Evolutionary conservation across 2,888 invertebrate species (phyloP), one percentile per base, ranked within the genome.

Genomic region (Hypena proboscidalis): DNA sequence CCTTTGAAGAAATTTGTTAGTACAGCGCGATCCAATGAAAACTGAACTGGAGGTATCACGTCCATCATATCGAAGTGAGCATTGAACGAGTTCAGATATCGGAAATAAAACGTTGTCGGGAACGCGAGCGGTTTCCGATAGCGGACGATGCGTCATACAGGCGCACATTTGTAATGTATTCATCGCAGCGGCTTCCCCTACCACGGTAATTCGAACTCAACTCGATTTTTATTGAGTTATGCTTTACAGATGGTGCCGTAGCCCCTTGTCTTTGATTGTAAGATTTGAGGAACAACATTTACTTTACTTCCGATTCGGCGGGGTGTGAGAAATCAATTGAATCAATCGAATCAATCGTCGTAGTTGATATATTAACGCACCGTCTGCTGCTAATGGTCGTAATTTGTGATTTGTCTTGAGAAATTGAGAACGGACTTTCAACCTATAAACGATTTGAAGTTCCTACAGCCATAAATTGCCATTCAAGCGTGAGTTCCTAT

Each of bases 61-160:
- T 61, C 62, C 60, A 67, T 69, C 67, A 68, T 59, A 67, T 63
- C 60, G 63, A 61, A 67, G 70, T 69, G 72, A 67, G 61, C 71
- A 71, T 67, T 70, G 66, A 64, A 59, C 69, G 49, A 60, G 59
- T 58, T 61, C 65, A 64, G 67, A 69, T 73, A 70, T 68, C 66
- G 73, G 69, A 68, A 69, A 72, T 75, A 70, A 74, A 77, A 71
- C 67, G 68, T 45, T 63, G 61, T 62, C 59, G 63, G 60, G 63
- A 59, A 64, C 64, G 64, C 31, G 54, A 60, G 54, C 59, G 63
- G 67, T 66, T 70, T 68, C 74, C 71, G 63, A 69, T 66, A 71
- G 56, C 55, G 54, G 50, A 35, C 58, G 43, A 53, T 63, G 61
- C 62, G 67, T 68, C 62, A 60, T 57, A 57, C 59, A 48, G 43